phyloP scores from a whole-genome alignment of 2,888 invertebrate species.

The Hirtodrosophila duncani region DNA sequence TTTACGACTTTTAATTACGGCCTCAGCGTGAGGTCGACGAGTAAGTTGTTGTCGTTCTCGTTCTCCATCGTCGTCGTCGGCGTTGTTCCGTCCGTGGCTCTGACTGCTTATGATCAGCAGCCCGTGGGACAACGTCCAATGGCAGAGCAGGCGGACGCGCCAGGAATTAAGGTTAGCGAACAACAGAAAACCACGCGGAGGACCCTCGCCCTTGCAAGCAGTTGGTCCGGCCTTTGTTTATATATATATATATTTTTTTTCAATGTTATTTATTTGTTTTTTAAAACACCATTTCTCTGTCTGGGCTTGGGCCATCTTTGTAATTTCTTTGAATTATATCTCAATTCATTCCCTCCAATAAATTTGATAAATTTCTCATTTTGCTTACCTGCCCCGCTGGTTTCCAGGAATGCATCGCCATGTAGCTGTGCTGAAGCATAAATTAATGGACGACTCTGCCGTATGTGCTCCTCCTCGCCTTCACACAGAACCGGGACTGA shows the following conservation, averaged over 20 bases:
- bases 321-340: conserved; percentile 73
- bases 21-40: conserved; percentile 54
- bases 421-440: conserved; percentile 38
- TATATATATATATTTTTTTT: conserved; percentile 13
- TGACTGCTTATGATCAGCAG: conserved; percentile 16
- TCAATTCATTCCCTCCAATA: conserved; percentile 62
- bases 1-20: conserved; percentile 68
- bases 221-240: conserved; percentile 39
- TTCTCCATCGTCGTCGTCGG: too few species aligned
- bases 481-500: conserved; percentile 34
- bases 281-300: conserved; percentile 57
- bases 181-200: conserved; percentile 8
- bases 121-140: conserved; percentile 24
- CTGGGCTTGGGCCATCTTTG: conserved; percentile 39
- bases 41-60: conserved; percentile 27
- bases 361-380: conserved; percentile 70
- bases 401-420: conserved; percentile 45
- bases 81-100: too few species aligned
- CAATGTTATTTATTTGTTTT: conserved; percentile 55
- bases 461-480: conserved; percentile 33
- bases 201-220: conserved; percentile 15
- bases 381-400: conserved; percentile 55
- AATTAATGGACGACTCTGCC: conserved; percentile 47
- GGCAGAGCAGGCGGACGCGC: conserved; percentile 15
- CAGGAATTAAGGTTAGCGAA: conserved; percentile 1